phyloP scores from a whole-genome alignment of 2,888 invertebrate genomes.

The Oxyscelio sp. region DNA sequence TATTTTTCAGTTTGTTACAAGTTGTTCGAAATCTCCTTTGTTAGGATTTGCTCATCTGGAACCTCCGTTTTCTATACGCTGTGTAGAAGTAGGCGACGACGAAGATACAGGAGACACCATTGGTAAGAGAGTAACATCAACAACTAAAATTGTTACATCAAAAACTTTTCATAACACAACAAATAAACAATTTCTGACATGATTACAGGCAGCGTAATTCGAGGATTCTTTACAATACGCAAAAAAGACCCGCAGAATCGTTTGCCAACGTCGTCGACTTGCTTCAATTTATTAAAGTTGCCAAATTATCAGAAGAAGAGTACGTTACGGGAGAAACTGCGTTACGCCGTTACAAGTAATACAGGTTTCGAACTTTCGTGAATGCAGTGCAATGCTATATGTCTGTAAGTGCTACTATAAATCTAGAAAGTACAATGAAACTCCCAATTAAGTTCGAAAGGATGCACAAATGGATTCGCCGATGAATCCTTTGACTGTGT shows the following conservation, averaged over 20 bases:
- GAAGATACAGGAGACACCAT: constrained; percentile 96
- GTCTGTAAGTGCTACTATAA: constrained; percentile 55
- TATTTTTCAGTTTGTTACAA: constrained; percentile 93
- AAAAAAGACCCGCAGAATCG: constrained; percentile 98
- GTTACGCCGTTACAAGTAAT: constrained; percentile 99
- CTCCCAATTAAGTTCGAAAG: constrained; percentile 57
- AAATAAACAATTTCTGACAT: constrained; percentile 29
- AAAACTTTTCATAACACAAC: constrained; percentile 89
- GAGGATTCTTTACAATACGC: constrained; percentile 99
- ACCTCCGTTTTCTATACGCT: constrained; percentile 99
- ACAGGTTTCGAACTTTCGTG: constrained; percentile 99
- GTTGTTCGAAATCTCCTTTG: constrained; percentile 98
- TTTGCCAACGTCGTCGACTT: constrained; percentile 99
- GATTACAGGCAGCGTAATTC: constrained; percentile 95
- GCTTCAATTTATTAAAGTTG: constrained; percentile 98
- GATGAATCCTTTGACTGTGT: constrained; percentile 42
- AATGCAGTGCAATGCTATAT: constrained; percentile 80
- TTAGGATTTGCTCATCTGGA: constrained; percentile 98
- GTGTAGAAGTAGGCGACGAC: constrained; percentile 99
- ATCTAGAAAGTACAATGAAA: constrained; percentile 68
- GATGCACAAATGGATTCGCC: constrained; percentile 54
- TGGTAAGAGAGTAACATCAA: too few relatives aligned
- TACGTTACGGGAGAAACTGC: constrained; percentile 97
- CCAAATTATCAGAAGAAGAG: constrained; percentile 99
- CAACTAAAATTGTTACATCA: too few relatives aligned